A percentile compares a stretch with the other conserved stretches of the same genome.
Evolutionary conservation across 1,140 invertebrate species (phyloP).

Genomic region (Oedothorax gibbosus): DNA sequence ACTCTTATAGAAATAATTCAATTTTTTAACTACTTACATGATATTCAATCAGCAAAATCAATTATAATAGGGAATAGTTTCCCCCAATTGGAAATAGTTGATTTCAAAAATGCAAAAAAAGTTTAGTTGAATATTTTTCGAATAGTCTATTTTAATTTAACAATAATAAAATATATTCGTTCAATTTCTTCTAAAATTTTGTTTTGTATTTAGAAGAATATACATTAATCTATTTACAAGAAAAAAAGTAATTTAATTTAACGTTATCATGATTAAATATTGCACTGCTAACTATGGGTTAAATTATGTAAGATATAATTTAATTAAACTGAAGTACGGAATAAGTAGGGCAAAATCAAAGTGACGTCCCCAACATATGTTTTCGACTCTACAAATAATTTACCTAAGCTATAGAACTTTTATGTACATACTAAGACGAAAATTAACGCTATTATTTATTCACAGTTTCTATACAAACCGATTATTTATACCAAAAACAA

Average conservation of each 20-base stretch:
- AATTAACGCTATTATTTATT: conserved; percentile 36
- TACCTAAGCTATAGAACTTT: conserved; percentile 26
- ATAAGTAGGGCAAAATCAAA: conserved; percentile 1
- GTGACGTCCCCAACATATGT: neutral
- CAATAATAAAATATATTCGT: neutral
- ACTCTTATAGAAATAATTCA: too few species aligned
- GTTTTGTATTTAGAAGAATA: neutral
- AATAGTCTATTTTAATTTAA: neutral
- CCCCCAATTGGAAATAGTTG: too few species aligned
- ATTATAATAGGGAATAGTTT: too few species aligned
- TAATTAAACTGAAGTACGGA: neutral
- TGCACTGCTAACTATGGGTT: neutral
- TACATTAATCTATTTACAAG: neutral
- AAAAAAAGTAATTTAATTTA: neutral
- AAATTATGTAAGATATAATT: neutral
- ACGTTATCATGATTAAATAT: neutral
- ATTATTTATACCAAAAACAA: conserved; percentile 17
- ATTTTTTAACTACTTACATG: too few species aligned
- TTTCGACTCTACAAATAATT: conserved; percentile 30
- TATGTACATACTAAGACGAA: conserved; percentile 40
- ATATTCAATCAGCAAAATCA: too few species aligned
- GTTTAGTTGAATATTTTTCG: too few species aligned
- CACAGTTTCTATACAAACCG: conserved; percentile 40
- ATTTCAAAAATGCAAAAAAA: too few species aligned
- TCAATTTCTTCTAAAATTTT: neutral